A percentile compares a stretch with the other conserved stretches of the same genome.
These are phyloP conservation scores for Yasuhikotakia modesta DNA, from an alignment of 2,797 vertebrate genomes.

Conservation along the genomic window DNA sequence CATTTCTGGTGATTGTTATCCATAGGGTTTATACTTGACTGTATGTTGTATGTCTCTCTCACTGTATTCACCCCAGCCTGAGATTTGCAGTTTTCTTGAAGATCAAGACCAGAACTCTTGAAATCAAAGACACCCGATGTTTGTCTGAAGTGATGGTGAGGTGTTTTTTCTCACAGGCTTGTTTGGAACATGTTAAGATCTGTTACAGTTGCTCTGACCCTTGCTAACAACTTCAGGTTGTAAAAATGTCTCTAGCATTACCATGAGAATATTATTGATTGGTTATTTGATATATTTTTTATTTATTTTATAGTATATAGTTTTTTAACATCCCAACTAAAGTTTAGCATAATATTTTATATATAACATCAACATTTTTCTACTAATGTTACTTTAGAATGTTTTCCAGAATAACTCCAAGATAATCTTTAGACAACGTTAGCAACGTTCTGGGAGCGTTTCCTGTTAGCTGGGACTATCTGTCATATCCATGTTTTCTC, in stretches of 20 bases:
- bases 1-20: not conserved
- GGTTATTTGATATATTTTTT: too few species aligned
- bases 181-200: slow-evolving; percentile 56
- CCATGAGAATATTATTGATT: too few species aligned
- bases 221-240: not conserved
- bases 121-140: not conserved
- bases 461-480: slow-evolving; percentile 4
- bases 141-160: slow-evolving; percentile 47
- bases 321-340: too few species aligned
- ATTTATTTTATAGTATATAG: too few species aligned
- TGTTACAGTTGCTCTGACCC: slow-evolving; percentile 51
- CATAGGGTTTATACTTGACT: not conserved
- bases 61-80: not conserved
- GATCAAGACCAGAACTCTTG: not conserved
- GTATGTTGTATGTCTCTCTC: not conserved
- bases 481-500: slow-evolving; percentile 30
- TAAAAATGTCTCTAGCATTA: not conserved
- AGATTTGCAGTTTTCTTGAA: not conserved
- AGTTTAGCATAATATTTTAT: too few species aligned
- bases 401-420: too few species aligned
- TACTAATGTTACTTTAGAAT: too few species aligned
- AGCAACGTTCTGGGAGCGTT: too few species aligned
- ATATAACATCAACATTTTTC: too few species aligned
- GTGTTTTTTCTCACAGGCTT: slow-evolving; percentile 42
- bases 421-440: too few species aligned